These are phyloP conservation scores for Ernsta delagoae DNA, from an alignment of 2,888 invertebrate species.

Conservation along the genomic window DNA sequence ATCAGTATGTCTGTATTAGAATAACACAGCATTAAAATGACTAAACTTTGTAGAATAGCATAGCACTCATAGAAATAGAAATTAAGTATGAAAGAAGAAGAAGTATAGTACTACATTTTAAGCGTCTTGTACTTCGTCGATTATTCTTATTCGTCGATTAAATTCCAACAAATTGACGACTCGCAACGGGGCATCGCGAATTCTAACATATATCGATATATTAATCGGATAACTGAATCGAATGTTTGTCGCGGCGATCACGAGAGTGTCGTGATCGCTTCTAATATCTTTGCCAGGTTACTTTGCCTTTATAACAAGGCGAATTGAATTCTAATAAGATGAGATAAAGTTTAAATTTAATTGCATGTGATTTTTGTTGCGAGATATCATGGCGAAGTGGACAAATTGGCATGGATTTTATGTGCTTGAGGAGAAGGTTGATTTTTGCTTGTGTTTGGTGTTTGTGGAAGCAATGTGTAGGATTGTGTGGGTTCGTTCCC, in stretches of 20 bases:
- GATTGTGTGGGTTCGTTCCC: slow-evolving; percentile 50
- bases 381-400: neutral
- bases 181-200: slow-evolving; percentile 41
- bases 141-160: slow-evolving; percentile 35
- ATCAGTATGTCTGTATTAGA: no score
- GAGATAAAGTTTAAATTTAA: neutral
- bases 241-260: slow-evolving; percentile 65
- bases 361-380: slow-evolving; percentile 5
- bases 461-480: slow-evolving; percentile 12
- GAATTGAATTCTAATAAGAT: slow-evolving; percentile 2
- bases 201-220: slow-evolving; percentile 48
- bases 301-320: neutral
- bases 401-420: slow-evolving; percentile 15
- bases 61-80: no score
- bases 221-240: slow-evolving; percentile 55
- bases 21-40: no score
- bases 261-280: slow-evolving; percentile 55
- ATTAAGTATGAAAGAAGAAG: no score
- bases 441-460: slow-evolving; percentile 32
- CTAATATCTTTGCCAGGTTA: slow-evolving; percentile 34
- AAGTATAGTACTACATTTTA: no score
- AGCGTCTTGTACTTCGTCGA: no score
- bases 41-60: no score
- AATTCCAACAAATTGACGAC: slow-evolving; percentile 41
- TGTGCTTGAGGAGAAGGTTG: slow-evolving; percentile 11